These are phyloP conservation scores for Drosophila gaucha DNA, from an alignment of 2,888 invertebrate genomes.

Conservation along the genomic window DNA sequence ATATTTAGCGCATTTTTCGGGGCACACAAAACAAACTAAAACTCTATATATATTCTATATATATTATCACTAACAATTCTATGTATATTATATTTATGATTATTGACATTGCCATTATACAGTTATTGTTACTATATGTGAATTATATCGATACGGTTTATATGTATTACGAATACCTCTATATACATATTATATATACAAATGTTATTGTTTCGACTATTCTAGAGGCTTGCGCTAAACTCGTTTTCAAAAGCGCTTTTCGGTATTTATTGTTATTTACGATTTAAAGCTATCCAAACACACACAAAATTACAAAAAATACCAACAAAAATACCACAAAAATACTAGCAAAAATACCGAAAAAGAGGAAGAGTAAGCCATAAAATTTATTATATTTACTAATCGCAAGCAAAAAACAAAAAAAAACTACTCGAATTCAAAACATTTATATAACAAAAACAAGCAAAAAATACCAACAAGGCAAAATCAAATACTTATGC, in stretches of 20 bases:
- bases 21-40: not conserved
- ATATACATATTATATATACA: constrained; percentile 10
- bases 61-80: constrained; percentile 31
- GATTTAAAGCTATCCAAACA: constrained; percentile 51
- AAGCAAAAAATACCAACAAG: constrained; percentile 28
- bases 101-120: constrained; percentile 63
- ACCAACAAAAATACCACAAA: constrained; percentile 10
- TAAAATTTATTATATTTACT: constrained; percentile 64
- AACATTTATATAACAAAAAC: constrained; percentile 42
- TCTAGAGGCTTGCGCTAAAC: constrained; percentile 74
- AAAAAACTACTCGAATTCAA: constrained; percentile 55
- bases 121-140: constrained; percentile 67
- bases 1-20: constrained; percentile 15
- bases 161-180: constrained; percentile 46
- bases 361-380: constrained; percentile 3
- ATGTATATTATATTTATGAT: constrained; percentile 65
- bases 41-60: constrained; percentile 2
- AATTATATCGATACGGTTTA: constrained; percentile 44
- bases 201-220: constrained; percentile 59
- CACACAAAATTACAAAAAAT: constrained; percentile 9
- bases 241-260: constrained; percentile 65
- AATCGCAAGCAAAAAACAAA: constrained; percentile 44
- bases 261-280: constrained; percentile 76
- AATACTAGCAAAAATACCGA: constrained; percentile 4
- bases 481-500: constrained; percentile 34